These are phyloP conservation scores for Onychomys leucogaster DNA, from an alignment of 2,797 vertebrate species.

Conservation along the genomic window DNA sequence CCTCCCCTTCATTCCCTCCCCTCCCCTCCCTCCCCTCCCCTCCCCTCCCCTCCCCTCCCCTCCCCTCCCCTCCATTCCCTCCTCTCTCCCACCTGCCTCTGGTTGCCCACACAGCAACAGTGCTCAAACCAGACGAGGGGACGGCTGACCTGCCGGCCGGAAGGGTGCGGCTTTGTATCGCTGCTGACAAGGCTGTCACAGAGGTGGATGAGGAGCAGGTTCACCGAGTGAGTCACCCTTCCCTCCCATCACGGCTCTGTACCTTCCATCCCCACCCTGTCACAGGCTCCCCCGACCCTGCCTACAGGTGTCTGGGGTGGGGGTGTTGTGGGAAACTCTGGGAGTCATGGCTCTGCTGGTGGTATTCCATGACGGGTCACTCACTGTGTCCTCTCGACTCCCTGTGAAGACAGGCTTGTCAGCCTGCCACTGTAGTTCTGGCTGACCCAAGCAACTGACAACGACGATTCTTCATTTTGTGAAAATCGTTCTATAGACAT, in stretches of 20 bases:
- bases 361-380: fast-evolving
- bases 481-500: neutral
- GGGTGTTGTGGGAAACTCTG: fast-evolving
- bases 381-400: neutral
- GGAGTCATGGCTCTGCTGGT: neutral
- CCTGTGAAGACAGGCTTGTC: neutral
- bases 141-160: slow-evolving; percentile 92
- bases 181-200: slow-evolving; percentile 86
- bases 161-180: slow-evolving; percentile 90
- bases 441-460: neutral
- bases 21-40: fast-evolving
- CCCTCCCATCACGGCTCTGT: neutral
- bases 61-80: fast-evolving
- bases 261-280: neutral
- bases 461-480: neutral
- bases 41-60: too few species aligned
- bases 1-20: fast-evolving
- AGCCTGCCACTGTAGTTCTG: neutral
- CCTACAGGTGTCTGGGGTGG: neutral
- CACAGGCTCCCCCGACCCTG: too few species aligned
- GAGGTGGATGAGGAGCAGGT: slow-evolving; percentile 92
- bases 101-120: slow-evolving; percentile 89
- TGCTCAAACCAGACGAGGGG: slow-evolving; percentile 96
- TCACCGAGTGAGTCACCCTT: slow-evolving; percentile 89
- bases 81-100: fast-evolving